phyloP scores from a whole-genome alignment of 2,888 invertebrate species.

The Pandemis heparana region DNA sequence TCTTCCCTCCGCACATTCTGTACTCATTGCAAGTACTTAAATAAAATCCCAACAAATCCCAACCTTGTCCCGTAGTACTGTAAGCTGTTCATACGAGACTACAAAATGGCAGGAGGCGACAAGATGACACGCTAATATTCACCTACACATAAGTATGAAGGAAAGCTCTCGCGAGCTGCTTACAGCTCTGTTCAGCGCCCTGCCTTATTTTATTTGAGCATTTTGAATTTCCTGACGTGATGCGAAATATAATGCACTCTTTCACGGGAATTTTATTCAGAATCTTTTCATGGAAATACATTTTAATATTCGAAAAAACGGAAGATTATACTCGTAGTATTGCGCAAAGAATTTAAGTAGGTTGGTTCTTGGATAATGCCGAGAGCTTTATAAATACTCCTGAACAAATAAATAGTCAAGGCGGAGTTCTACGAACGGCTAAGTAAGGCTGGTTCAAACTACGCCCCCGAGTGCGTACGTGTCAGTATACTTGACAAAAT shows the following conservation, averaged over 20 bases:
- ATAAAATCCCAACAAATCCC: not conserved
- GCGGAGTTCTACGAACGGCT: too few species aligned
- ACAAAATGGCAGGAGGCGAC: not conserved
- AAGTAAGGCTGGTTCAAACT: too few species aligned
- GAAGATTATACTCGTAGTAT: not conserved
- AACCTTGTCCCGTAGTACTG: not conserved
- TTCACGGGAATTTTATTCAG: slow-evolving; percentile 7
- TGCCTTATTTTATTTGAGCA: slow-evolving; percentile 32
- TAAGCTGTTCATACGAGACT: not conserved
- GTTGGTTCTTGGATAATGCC: too few species aligned
- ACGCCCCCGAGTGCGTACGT: too few species aligned
- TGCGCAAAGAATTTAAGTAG: too few species aligned
- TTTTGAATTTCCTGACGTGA: slow-evolving; percentile 26
- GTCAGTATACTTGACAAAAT: too few species aligned
- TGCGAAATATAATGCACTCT: slow-evolving; percentile 24
- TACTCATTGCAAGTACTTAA: not conserved
- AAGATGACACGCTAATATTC: slow-evolving; percentile 33
- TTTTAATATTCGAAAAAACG: not conserved
- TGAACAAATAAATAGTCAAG: too few species aligned
- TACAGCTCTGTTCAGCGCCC: slow-evolving; percentile 13
- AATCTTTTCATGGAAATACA: not conserved
- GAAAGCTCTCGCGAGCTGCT: slow-evolving; percentile 28
- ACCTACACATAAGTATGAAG: slow-evolving; percentile 28
- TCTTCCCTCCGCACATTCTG: not conserved
- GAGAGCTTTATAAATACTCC: too few species aligned